These are phyloP conservation scores for Anser brachyrhynchus DNA, from an alignment of 2,113 vertebrate species.

Conservation along the genomic window DNA sequence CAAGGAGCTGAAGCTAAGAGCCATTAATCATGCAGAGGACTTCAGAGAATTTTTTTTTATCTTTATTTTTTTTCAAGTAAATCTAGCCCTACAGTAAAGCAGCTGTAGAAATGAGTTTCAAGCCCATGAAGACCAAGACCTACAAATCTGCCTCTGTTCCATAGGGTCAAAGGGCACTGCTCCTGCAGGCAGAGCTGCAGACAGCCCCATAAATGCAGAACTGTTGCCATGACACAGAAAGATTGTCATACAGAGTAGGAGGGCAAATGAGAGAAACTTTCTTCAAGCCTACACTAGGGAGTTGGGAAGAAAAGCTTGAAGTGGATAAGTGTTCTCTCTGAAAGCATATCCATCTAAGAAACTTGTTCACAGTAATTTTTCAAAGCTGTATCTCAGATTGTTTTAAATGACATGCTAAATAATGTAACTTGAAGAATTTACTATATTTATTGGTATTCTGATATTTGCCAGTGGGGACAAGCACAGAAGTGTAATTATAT, in stretches of 20 bases:
- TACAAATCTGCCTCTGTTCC: constrained; percentile 20
- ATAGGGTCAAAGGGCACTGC: not conserved
- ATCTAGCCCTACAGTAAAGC: not conserved
- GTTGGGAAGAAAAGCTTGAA: not conserved
- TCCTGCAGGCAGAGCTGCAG: not conserved
- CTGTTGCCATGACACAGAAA: not conserved
- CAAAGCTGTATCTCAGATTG: not conserved
- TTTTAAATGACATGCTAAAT: not conserved
- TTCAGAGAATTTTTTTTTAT: not conserved
- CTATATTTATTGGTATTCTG: not conserved
- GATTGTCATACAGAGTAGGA: not conserved
- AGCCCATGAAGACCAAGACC: not conserved
- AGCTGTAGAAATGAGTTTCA: not conserved
- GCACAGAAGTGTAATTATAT: not conserved
- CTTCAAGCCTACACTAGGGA: not conserved
- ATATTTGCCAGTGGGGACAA: not conserved
- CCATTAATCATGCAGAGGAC: not conserved
- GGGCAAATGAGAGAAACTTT: not conserved
- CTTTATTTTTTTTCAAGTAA: not conserved
- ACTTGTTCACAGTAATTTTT: not conserved
- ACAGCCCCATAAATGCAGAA: not conserved
- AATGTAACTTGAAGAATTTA: not conserved
- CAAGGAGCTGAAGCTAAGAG: not conserved
- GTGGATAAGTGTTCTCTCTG: not conserved
- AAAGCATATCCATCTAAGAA: not conserved